phyloP scores from a whole-genome alignment of 2,888 invertebrate species.

The Arctia plantaginis region DNA sequence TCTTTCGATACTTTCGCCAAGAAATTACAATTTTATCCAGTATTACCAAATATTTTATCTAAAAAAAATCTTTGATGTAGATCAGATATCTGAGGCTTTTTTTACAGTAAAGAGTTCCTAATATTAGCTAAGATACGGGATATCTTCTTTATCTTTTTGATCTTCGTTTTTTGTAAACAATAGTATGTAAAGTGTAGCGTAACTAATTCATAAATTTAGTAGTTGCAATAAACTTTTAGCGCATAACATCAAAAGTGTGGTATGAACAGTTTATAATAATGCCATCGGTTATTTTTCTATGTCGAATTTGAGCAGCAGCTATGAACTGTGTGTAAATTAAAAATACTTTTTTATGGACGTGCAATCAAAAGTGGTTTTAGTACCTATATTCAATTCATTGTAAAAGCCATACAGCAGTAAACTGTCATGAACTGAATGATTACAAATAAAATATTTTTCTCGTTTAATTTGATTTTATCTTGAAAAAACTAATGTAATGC shows the following conservation, averaged over 20 bases:
- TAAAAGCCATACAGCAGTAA: not conserved
- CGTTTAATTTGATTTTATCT: too few species aligned
- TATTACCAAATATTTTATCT: not conserved
- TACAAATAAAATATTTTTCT: not conserved
- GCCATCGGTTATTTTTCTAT: slow-evolving; percentile 27
- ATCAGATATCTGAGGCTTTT: slow-evolving; percentile 12
- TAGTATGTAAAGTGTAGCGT: slow-evolving; percentile 25
- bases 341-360: not conserved
- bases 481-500: too few species aligned
- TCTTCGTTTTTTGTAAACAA: slow-evolving; percentile 46
- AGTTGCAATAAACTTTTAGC: slow-evolving; percentile 29
- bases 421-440: not conserved
- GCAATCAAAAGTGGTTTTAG: not conserved
- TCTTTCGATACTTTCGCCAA: not conserved
- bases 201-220: slow-evolving; percentile 38
- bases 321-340: not conserved
- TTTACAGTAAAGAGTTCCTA: slow-evolving; percentile 16
- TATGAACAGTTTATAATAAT: slow-evolving; percentile 37
- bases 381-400: not conserved
- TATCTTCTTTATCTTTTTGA: slow-evolving; percentile 42
- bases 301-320: slow-evolving; percentile 21
- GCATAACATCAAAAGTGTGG: slow-evolving; percentile 43
- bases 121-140: slow-evolving; percentile 16
- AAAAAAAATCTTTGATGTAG: slow-evolving; percentile 33
- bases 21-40: not conserved